Percentiles rank a stretch among this genome's conserved stretches.
These are phyloP conservation scores for Drosophila equinoxialis DNA, from an alignment of 1,140 invertebrate genomes.

Conservation along the genomic window DNA sequence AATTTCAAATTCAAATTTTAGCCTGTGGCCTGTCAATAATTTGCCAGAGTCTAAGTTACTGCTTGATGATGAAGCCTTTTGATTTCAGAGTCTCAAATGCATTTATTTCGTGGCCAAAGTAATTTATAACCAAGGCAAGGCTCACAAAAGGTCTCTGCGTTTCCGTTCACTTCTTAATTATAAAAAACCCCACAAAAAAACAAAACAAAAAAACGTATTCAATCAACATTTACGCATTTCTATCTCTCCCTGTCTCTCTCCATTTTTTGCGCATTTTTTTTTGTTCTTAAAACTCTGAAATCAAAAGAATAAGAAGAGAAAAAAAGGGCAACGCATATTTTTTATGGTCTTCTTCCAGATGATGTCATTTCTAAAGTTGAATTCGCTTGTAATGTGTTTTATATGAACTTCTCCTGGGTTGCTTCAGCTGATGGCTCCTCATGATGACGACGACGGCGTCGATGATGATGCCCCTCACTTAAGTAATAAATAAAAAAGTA, in stretches of 20 bases:
- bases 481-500: constrained; percentile 43
- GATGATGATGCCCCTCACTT: constrained; percentile 33
- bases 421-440: not conserved
- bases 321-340: constrained; percentile 15
- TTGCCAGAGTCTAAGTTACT: not conserved
- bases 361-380: constrained; percentile 69
- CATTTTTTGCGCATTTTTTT: constrained; percentile 35
- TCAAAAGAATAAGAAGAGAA: constrained; percentile 3
- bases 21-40: constrained; percentile 1
- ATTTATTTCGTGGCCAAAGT: constrained; percentile 45
- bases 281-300: constrained; percentile 32
- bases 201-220: constrained; percentile 15
- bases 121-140: constrained; percentile 45
- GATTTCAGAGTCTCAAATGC: constrained; percentile 26
- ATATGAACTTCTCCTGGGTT: constrained; percentile 34
- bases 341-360: constrained; percentile 29
- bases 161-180: constrained; percentile 44
- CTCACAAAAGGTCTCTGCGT: constrained; percentile 23
- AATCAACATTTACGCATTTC: constrained; percentile 39
- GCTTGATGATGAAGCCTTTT: not conserved
- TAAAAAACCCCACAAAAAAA: constrained; percentile 29
- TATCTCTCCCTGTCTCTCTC: not conserved
- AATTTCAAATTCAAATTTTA: not conserved
- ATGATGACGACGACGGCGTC: constrained; percentile 20
- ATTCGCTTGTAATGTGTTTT: constrained; percentile 51